These are phyloP conservation scores for Fratercula arctica DNA, from an alignment of 2,797 vertebrate species.

Conservation along the genomic window DNA sequence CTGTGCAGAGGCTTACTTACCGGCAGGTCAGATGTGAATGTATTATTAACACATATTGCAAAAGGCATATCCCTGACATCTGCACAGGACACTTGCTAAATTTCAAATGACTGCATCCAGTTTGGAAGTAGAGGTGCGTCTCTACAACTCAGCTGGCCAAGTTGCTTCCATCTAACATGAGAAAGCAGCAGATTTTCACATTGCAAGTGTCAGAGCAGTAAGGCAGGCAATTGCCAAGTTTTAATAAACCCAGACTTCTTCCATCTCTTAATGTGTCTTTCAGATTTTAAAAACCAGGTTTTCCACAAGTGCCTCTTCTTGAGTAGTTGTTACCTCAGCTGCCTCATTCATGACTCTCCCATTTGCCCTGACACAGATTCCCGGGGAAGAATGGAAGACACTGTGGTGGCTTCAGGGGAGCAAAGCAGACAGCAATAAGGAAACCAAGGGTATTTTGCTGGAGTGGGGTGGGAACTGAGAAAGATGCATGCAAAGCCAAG, in stretches of 20 bases:
- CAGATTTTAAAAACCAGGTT: not conserved
- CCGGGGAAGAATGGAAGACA: not conserved
- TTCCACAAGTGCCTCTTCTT: not conserved
- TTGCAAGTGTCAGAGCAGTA: not conserved
- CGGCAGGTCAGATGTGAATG: not conserved
- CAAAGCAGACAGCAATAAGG: not conserved
- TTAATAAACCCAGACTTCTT: not conserved
- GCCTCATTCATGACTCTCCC: not conserved
- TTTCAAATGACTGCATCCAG: accelerated
- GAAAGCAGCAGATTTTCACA: not conserved
- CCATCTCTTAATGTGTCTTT: not conserved
- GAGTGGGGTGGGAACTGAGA: not conserved
- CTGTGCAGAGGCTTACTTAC: not conserved
- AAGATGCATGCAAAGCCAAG: not conserved
- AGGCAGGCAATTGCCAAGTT: not conserved
- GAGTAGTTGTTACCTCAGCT: not conserved
- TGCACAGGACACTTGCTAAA: not conserved
- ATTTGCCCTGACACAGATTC: not conserved
- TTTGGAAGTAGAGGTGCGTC: not conserved
- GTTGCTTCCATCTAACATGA: not conserved
- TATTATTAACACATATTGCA: not conserved
- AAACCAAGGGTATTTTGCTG: not conserved
- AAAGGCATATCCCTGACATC: not conserved
- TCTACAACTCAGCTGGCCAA: not conserved
- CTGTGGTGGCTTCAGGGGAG: accelerated